These are phyloP conservation scores for Phortica okadai DNA, from an alignment of 2,888 invertebrate species.

Conservation along the genomic window DNA sequence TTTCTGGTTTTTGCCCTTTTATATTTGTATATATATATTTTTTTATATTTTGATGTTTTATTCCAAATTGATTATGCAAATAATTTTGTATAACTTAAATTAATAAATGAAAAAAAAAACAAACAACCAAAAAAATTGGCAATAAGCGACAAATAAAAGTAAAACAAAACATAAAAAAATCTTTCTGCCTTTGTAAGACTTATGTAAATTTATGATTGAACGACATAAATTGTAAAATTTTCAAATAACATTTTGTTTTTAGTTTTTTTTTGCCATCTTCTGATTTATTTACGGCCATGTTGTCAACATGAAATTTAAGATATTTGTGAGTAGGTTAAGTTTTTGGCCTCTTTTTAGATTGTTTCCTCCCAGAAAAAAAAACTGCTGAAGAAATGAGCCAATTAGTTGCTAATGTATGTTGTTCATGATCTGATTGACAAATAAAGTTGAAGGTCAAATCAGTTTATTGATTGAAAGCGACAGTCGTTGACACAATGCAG, in stretches of 20 bases:
- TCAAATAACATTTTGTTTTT: constrained; percentile 24
- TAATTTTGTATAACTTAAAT: constrained; percentile 34
- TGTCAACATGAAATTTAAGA: constrained; percentile 40
- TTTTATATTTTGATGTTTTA: constrained; percentile 40
- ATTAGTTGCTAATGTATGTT: no score
- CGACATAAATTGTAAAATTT: background rate
- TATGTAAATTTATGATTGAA: background rate
- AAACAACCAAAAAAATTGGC: constrained; percentile 41
- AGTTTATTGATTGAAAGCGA: no score
- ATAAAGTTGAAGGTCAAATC: no score
- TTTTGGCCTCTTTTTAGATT: no score
- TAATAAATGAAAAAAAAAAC: constrained; percentile 43
- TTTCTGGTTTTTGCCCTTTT: constrained; percentile 25
- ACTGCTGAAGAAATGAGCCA: no score
- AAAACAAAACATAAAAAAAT: background rate
- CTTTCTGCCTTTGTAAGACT: background rate
- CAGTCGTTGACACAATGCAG: no score
- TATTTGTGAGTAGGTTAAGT: background rate
- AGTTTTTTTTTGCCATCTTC: constrained; percentile 18
- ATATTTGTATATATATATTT: background rate
- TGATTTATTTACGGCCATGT: constrained; percentile 38
- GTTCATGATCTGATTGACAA: no score
- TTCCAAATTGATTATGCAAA: constrained; percentile 51
- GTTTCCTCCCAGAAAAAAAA: no score
- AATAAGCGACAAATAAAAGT: constrained; percentile 37